These are phyloP conservation scores for Euwallacea similis DNA, from an alignment of 1,140 invertebrate genomes.

Conservation along the genomic window DNA sequence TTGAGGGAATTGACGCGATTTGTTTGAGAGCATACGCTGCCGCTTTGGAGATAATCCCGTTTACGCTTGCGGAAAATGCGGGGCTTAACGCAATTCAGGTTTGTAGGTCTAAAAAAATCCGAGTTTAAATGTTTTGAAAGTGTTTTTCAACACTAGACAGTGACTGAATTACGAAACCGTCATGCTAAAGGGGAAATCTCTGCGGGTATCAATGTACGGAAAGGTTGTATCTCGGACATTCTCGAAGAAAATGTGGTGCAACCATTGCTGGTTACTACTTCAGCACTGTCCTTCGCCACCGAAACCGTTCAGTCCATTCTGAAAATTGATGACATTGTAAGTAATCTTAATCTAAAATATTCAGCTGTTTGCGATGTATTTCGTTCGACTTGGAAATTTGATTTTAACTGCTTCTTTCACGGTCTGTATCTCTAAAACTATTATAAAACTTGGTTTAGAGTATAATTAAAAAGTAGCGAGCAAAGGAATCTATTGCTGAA, in stretches of 20 bases:
- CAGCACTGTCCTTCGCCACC: constrained; percentile 90
- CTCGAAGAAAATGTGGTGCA: constrained; percentile 97
- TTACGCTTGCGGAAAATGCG: constrained; percentile 98
- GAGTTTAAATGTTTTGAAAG: neutral
- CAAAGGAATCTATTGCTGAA: too few relatives aligned
- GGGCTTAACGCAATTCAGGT: constrained; percentile 92
- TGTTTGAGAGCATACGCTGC: constrained; percentile 94
- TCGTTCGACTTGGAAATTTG: too few relatives aligned
- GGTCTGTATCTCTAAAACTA: too few relatives aligned
- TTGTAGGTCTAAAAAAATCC: neutral
- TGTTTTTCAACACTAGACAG: constrained; percentile 64
- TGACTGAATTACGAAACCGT: constrained; percentile 93
- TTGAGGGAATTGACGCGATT: constrained; percentile 92
- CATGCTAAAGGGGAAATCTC: constrained; percentile 83
- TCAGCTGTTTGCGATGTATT: neutral
- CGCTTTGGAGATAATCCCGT: constrained; percentile 95
- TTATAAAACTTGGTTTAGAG: too few relatives aligned
- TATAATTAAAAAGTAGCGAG: too few relatives aligned
- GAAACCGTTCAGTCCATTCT: constrained; percentile 97
- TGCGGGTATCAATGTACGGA: constrained; percentile 96
- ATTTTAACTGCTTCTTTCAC: too few relatives aligned
- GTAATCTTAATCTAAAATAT: neutral
- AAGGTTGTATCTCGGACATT: constrained; percentile 95
- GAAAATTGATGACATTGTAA: constrained; percentile 98
- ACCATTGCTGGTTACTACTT: constrained; percentile 92